Base-by-base conservation (phyloP, 1,140 invertebrate species). In the Galleria mellonella region DNA sequence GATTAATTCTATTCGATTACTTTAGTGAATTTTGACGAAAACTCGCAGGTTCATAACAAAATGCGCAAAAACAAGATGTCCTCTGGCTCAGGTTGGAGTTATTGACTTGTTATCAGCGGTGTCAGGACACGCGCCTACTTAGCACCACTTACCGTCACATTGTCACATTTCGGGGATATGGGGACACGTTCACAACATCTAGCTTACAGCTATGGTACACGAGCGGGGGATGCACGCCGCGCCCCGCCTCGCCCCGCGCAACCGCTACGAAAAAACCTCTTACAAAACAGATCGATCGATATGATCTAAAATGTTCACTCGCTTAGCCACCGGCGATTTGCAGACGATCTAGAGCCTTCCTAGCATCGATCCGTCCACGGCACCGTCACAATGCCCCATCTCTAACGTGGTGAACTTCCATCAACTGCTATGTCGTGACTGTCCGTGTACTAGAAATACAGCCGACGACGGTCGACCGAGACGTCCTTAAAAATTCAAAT, bases 201-300 rank as follows among this genome's bases (percentile, higher is more conserved):
- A 43, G 53, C 44, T 47, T 51, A 51, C 27, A 36, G 43, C 39
- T 50, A 46, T 37, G 35, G 28, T 14, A 38, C 38, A 33, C 48
- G 17, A 23, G 17, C 45, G 31, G 58, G 62, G 68, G 69, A 61
- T 64, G 64, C 61, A 48, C 65, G 58, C 70, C 69, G 62, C 67
- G 66, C 61, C 61, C 60, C 56, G 61, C 70, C 45, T 40, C 51
- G 55, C 60, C 47, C 46, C 50, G 47, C 49, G 45, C 47, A 8
- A 13, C 31, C 35, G 40, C 28, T 61, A 55, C 53, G 57, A 68
- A 70, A 73, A 75, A 76, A 74, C 72, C 74, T 76, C 65, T 70
- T 69, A 76, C 68, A 74, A 78, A 75, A 78, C 78, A 74, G 59
- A 72, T 69, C 74, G 78, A 83, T 83, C 78, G 69, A 79, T 83